Percentiles rank a stretch among this genome's conserved stretches.
These are phyloP conservation scores for Malurus elegans DNA, from an alignment of 2,113 vertebrate species.

Conservation along the genomic window DNA sequence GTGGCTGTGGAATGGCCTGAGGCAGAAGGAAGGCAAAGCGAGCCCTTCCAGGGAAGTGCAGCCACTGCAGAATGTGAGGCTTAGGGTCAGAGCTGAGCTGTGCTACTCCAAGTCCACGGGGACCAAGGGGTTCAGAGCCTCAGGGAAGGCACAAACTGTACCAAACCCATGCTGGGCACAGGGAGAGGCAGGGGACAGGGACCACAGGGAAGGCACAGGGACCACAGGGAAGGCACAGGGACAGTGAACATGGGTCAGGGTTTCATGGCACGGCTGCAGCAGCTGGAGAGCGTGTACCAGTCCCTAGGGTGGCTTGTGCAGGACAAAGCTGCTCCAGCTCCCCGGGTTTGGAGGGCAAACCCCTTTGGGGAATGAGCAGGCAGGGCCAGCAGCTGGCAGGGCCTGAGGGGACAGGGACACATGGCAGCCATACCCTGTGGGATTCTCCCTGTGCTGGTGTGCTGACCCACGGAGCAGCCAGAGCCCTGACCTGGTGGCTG, in stretches of 20 bases:
- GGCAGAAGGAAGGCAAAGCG: neutral
- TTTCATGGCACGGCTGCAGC: neutral
- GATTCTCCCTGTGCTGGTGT: neutral
- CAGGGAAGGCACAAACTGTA: neutral
- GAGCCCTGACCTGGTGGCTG: accelerated
- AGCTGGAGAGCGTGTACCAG: accelerated
- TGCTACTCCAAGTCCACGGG: neutral
- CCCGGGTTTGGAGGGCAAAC: neutral
- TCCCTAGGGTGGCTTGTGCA: neutral
- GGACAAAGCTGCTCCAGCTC: neutral
- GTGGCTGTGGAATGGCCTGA: neutral
- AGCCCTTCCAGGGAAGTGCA: neutral
- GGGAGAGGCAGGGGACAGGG: neutral
- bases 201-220: neutral
- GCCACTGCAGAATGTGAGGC: accelerated
- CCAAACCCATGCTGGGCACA: accelerated
- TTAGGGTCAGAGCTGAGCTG: neutral
- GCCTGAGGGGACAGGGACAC: neutral
- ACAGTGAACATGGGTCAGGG: accelerated
- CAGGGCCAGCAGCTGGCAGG: neutral
- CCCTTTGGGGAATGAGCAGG: neutral
- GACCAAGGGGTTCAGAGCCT: neutral
- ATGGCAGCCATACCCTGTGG: neutral
- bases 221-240: neutral
- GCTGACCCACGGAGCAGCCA: neutral